Base-by-base conservation (phyloP, 2,113 vertebrate genomes). In the Oncorhynchus nerka region DNA sequence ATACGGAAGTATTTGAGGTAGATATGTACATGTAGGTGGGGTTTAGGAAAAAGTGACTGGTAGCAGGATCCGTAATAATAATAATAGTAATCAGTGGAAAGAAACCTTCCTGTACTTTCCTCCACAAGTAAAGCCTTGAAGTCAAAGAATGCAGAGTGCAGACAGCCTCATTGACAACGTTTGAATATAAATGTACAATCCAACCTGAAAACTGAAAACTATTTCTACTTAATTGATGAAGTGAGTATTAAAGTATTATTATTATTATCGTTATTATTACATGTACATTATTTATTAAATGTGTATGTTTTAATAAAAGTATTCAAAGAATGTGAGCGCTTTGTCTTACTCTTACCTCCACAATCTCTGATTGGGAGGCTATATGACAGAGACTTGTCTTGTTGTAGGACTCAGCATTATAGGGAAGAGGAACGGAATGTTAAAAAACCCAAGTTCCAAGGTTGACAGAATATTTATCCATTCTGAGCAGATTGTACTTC, bases 231-330 rank as follows among this genome's bases (percentile, higher is more conserved):
- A 30, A 73, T 45, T 45, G 39, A 45, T 64, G 68, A 71, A 75
- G 81, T 87, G 77, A 71, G 80, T 83, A 89, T 22, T 84, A 81
- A 83, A 84, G 45, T 20, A 68, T 68, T 55, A 79, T 79, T 72
- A 86, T 79, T 62, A 86, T 80, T 67, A 86, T 34, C 5, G 85
- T 74, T 70, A 81, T 80, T 81, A 88, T 9, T 11, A 83, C 84
- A 89, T 91, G 88, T 91, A 88, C 82, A 87, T 86, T 91, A 85
- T 92, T 90, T 90, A 87, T 82, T 73, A 32, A 19, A 68, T 16
- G 62, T 75, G 82, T 79, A 74, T 91, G 89, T 92, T 94, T 93
- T 90, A 93, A 92, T 94, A 92, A 86, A 93, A 87, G 61, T 80
- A 81, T 83, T 84, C 77, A 84, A 87, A 82, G 64, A 69, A 70